Conservation (phyloP, 2,113 vertebrate genomes). For the Notarius quadriscutis region DNA sequence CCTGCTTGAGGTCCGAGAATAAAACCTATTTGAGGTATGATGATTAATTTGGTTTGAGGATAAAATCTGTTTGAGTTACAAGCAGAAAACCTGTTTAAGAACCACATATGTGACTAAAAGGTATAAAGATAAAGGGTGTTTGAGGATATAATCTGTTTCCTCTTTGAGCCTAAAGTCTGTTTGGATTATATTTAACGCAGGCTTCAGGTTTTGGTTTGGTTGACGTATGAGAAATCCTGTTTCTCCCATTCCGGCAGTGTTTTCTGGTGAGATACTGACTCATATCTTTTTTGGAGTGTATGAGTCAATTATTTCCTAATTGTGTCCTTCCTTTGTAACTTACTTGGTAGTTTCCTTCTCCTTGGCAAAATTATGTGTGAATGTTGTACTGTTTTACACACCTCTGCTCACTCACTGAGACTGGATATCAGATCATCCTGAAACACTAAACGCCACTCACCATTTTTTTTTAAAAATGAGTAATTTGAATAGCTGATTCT, state of each 20-base stretch:
- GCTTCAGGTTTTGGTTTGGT: neutral
- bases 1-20: neutral
- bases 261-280: conserved; percentile 18
- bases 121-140: neutral
- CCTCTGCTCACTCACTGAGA: neutral
- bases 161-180: neutral
- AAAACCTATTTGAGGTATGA: neutral
- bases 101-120: neutral
- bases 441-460: neutral
- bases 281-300: conserved; percentile 8
- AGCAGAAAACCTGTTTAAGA: neutral
- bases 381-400: neutral
- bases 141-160: neutral
- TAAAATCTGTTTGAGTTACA: neutral
- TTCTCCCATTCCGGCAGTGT: neutral
- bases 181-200: neutral
- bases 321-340: neutral
- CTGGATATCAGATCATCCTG: neutral
- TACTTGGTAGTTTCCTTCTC: conserved; percentile 5
- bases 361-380: neutral
- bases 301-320: conserved; percentile 6
- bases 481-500: neutral
- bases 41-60: neutral
- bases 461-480: neutral
- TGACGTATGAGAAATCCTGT: conserved; percentile 27